Evolutionary conservation across 2,797 vertebrate species (phyloP).

Genomic region (Chloroceryle amazona): DNA sequence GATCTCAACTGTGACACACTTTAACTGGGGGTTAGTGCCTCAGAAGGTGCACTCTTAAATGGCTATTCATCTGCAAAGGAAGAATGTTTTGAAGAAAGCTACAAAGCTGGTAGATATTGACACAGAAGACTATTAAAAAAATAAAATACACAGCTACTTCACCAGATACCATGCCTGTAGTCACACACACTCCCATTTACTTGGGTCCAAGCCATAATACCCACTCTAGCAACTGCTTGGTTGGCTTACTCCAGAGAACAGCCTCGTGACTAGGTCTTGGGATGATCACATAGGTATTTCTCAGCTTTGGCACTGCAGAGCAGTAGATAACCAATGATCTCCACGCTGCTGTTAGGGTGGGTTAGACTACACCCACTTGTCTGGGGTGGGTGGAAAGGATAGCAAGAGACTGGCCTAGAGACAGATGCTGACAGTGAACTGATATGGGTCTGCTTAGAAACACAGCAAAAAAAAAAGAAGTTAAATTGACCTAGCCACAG

Average conservation of each 20-base stretch:
- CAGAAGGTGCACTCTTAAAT: neutral
- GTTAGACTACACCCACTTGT: neutral
- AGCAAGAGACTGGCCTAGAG: neutral
- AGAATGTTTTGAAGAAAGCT: neutral
- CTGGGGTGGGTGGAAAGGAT: neutral
- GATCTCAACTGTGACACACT: neutral
- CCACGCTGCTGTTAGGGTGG: neutral
- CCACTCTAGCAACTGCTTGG: neutral
- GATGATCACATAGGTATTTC: neutral
- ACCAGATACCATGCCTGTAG: neutral
- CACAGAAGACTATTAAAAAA: neutral
- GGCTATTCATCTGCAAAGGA: neutral
- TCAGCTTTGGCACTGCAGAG: neutral
- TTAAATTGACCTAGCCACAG: neutral
- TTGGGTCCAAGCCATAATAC: neutral
- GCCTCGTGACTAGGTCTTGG: neutral
- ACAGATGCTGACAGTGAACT: neutral
- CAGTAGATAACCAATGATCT: constrained; percentile 29
- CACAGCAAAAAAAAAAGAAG: neutral
- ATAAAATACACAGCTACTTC: neutral
- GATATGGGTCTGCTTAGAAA: neutral
- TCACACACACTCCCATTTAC: neutral
- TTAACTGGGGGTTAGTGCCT: fast-evolving
- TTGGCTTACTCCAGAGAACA: neutral
- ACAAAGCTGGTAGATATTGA: neutral